Base-by-base conservation (phyloP, 2,113 vertebrate species). In the Pachycephala philippinensis region DNA sequence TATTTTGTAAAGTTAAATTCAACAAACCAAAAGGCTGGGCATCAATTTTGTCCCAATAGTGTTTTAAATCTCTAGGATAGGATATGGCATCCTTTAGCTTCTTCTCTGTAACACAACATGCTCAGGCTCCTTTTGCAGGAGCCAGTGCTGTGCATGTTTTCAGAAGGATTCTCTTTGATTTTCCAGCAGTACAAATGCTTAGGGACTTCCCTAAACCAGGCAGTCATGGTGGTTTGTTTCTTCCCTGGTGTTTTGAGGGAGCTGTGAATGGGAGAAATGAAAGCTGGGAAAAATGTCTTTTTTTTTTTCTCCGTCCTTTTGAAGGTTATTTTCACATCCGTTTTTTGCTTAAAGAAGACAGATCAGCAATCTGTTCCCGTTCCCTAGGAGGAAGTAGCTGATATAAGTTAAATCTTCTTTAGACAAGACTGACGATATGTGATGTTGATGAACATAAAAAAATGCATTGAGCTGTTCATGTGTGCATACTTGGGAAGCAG, bases 251-350 rank as follows among this genome's bases (percentile, higher is more conserved):
- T 50, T 52, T 39, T 50, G 14, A 84, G 69, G 45, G 63, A 84
- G 44, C 59, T 74, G 47, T 24, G 33, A 78, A n/a, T 10, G 7
- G 31, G 28, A 54, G 56, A 79, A 89, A 44, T 44, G 15, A 21
- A 95, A 71, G 18, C 33, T 54, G 27, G 42, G 33, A 5, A 79
- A 66, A 59, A 27, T 4, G 1, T 9, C 5, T 1, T 1, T 35
- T 37, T 16, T 59, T 59, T 27, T 33, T 8, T 13, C 6, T 65
- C 16, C 2, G 5, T 75, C 81, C 57, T 85, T 95, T 64, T 87
- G 53, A 89, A 75, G 69, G 63, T 92, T 93, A 54, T 88, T 89
- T 87, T 90, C 31, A 5, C 53, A n/a, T 50, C 33, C 37, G 18
- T 49, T 60, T 85, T 72, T 85, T 79, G 3, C 76, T 80, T 70